Conservation (phyloP, 1,140 invertebrate species). For the Heliothis subflexa region DNA sequence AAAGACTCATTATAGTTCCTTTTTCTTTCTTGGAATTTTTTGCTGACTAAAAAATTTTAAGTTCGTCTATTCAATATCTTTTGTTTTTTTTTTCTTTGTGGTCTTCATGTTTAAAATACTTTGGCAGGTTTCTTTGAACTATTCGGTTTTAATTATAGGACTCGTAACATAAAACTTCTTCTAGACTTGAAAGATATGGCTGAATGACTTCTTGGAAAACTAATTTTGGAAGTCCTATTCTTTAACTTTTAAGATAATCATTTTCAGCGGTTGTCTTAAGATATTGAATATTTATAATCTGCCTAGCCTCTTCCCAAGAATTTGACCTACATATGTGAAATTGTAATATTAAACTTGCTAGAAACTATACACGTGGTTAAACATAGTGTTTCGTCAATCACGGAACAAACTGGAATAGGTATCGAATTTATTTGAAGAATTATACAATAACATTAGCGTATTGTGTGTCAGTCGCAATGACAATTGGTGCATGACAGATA, state of each 20-base stretch:
- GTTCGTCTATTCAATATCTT: conserved; percentile 1
- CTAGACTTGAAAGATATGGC: not conserved
- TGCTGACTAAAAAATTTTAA: not conserved
- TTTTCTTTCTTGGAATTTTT: conserved; percentile 3
- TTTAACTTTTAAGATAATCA: not conserved
- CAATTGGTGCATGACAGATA: conserved; percentile 47
- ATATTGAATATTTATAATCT: no score
- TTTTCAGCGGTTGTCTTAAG: no score
- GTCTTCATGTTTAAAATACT: conserved; percentile 3
- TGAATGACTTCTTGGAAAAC: not conserved
- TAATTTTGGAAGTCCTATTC: not conserved
- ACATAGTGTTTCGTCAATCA: conserved; percentile 29
- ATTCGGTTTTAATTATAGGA: conserved; percentile 3
- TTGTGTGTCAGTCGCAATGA: conserved; percentile 38
- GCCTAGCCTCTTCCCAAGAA: no score
- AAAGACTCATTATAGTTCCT: not conserved
- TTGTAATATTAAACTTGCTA: not conserved
- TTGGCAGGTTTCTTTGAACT: conserved; percentile 25
- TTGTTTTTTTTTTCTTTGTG: conserved; percentile 1
- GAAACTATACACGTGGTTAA: not conserved
- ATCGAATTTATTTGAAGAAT: conserved; percentile 42
- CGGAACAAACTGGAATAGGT: conserved; percentile 31
- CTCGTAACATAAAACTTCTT: not conserved
- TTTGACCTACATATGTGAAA: no score
- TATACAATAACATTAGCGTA: conserved; percentile 48